Conservation (phyloP, 2,797 vertebrate genomes). For the Peromyscus nudipes region DNA sequence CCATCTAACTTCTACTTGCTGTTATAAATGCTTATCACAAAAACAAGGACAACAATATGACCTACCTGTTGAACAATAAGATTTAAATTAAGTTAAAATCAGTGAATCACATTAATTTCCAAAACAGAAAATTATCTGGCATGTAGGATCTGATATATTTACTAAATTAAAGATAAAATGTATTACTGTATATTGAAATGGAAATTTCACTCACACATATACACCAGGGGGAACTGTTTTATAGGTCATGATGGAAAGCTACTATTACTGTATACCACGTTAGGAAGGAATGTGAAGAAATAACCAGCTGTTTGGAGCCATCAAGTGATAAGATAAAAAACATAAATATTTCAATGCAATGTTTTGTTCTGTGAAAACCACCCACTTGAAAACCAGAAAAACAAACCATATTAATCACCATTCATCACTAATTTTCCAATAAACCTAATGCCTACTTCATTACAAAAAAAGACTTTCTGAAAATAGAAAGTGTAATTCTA, state of each 20-base stretch:
- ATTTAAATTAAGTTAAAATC: not conserved
- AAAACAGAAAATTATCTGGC: not conserved
- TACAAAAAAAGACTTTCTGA: not conserved
- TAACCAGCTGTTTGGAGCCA: not conserved
- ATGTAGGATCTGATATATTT: not conserved
- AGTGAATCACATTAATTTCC: slow-evolving; percentile 19
- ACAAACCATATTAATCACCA: not conserved
- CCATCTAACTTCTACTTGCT: not conserved
- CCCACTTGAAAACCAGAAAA: not conserved
- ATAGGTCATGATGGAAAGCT: not conserved
- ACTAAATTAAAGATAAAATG: slow-evolving; percentile 11
- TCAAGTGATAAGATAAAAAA: not conserved
- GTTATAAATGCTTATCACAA: not conserved
- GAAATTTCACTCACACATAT: not conserved
- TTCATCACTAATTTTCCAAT: not conserved
- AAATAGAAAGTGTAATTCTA: not conserved
- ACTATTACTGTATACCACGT: not conserved
- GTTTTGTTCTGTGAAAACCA: slow-evolving; percentile 42
- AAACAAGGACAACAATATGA: not conserved
- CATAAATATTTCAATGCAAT: not conserved
- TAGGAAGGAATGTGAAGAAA: not conserved
- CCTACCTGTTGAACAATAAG: not conserved
- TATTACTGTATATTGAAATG: not conserved
- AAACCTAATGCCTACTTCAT: not conserved
- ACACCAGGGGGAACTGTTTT: not conserved